These are phyloP conservation scores for Lasioglossum leucozonium DNA, from an alignment of 2,888 invertebrate species.

Conservation along the genomic window DNA sequence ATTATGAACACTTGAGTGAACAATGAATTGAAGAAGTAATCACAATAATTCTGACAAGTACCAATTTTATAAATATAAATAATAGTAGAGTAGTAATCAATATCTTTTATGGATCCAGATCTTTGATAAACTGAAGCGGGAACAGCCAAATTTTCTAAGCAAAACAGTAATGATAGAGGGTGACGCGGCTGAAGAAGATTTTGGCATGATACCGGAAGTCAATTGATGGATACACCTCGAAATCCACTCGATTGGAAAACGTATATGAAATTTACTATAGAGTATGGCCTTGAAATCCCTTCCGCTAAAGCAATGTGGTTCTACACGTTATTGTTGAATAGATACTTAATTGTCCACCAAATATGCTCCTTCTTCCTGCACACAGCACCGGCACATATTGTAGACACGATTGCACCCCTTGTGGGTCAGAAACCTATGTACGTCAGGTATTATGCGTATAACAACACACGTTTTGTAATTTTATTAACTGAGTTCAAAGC, in stretches of 20 bases:
- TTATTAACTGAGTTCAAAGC: too few species aligned
- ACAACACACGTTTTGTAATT: too few species aligned
- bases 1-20: too few species aligned
- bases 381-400: constrained; percentile 87
- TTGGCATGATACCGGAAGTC: constrained; percentile 85
- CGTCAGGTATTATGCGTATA: constrained; percentile 72
- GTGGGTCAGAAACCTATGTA: constrained; percentile 88
- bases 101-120: constrained; percentile 80
- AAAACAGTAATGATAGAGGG: constrained; percentile 87
- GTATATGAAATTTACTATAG: constrained; percentile 86
- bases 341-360: constrained; percentile 85
- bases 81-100: background rate
- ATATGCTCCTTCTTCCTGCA: constrained; percentile 87
- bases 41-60: too few species aligned
- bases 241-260: constrained; percentile 92
- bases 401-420: constrained; percentile 85
- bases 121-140: constrained; percentile 85
- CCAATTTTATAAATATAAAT: background rate
- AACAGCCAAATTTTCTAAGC: constrained; percentile 84
- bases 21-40: too few species aligned
- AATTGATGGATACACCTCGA: constrained; percentile 88
- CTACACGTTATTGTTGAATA: constrained; percentile 87
- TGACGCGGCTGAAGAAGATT: constrained; percentile 85
- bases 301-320: constrained; percentile 88
- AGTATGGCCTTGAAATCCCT: constrained; percentile 86